Evolutionary conservation across 2,888 invertebrate genomes (phyloP).

Genomic region (Drosophila flavopinicola): DNA sequence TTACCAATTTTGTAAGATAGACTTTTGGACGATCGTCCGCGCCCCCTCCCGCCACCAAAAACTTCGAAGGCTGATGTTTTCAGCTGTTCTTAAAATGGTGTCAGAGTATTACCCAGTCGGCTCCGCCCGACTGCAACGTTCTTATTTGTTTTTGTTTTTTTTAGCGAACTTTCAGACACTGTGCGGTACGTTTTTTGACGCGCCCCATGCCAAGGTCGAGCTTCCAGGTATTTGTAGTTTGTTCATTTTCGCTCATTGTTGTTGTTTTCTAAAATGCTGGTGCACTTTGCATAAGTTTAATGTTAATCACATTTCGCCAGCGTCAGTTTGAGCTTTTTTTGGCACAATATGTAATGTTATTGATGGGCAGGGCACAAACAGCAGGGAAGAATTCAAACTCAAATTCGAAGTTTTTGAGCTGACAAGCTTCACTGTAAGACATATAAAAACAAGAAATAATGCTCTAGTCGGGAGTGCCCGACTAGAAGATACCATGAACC

Average conservation of each 20-base stretch:
- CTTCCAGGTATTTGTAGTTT: constrained; percentile 40
- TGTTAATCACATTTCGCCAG: constrained; percentile 52
- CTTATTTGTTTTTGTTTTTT: constrained; percentile 10
- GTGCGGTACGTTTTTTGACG: constrained; percentile 61
- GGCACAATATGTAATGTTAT: constrained; percentile 13
- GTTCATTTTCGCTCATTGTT: constrained; percentile 10
- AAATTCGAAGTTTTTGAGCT: neutral
- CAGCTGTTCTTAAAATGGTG: too few relatives aligned
- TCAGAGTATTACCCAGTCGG: too few relatives aligned
- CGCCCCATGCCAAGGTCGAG: constrained; percentile 69
- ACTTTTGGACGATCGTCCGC: too few relatives aligned
- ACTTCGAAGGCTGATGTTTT: too few relatives aligned
- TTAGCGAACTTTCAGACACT: constrained; percentile 54
- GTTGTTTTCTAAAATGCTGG: constrained; percentile 31
- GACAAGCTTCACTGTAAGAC: neutral
- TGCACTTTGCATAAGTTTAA: constrained; percentile 66
- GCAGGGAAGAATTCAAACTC: neutral
- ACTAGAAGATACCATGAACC: too few relatives aligned
- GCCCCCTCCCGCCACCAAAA: too few relatives aligned
- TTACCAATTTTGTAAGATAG: too few relatives aligned
- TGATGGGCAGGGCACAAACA: neutral
- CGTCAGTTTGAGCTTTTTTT: constrained; percentile 41
- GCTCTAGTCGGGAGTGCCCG: too few relatives aligned
- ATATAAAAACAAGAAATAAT: neutral
- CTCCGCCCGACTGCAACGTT: too few relatives aligned